Conservation (phyloP, 2,113 vertebrate genomes). For the Grantiella picta region DNA sequence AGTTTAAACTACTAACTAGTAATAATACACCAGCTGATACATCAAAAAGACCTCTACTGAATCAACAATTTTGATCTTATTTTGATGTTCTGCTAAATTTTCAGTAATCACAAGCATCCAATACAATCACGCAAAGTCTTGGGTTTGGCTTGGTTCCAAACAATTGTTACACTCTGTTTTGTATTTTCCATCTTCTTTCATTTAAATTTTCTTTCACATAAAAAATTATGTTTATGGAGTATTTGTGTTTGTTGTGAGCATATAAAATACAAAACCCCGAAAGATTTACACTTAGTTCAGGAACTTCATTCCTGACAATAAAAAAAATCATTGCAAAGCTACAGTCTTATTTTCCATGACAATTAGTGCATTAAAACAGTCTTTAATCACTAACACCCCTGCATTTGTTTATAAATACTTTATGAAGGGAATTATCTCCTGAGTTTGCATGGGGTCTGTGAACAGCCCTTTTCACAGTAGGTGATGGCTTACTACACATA, state of each 20-base stretch:
- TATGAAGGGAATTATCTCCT: neutral
- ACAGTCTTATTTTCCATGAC: neutral
- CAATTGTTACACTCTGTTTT: neutral
- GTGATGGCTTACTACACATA: neutral
- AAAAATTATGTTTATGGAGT: neutral
- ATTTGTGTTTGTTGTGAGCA: neutral
- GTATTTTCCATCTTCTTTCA: neutral
- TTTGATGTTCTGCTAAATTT: conserved; percentile 19
- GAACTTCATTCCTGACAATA: neutral
- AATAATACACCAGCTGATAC: neutral
- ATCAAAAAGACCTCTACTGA: neutral
- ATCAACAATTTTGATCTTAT: conserved; percentile 11
- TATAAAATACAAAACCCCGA: neutral
- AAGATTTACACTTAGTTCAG: neutral
- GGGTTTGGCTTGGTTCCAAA: neutral
- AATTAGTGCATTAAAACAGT: neutral
- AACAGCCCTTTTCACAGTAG: neutral
- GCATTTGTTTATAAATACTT: neutral
- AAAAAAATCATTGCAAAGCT: neutral
- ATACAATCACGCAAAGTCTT: neutral
- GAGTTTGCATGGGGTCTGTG: neutral
- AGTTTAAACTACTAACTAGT: conserved; percentile 46
- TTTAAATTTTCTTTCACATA: neutral
- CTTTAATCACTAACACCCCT: neutral
- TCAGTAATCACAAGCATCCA: neutral